These are phyloP conservation scores for Cavia aperea DNA, from an alignment of 2,113 vertebrate genomes.

Conservation along the genomic window DNA sequence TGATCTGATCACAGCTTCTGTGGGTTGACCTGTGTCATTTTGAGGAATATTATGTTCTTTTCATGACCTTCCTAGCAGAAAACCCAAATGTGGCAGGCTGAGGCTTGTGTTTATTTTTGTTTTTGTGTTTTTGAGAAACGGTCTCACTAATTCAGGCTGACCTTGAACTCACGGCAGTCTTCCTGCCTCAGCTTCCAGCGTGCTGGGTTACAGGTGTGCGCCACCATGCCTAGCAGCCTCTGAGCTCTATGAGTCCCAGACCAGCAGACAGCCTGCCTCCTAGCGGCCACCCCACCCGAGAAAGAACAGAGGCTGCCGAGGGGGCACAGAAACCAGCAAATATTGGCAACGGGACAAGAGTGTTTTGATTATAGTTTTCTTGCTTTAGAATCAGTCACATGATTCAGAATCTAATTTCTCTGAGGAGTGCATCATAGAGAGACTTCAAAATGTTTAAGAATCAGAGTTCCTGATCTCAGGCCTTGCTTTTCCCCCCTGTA, in stretches of 20 bases:
- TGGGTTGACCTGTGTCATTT: neutral
- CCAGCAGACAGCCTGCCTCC: neutral
- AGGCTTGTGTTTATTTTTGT: neutral
- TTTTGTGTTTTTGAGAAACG: neutral
- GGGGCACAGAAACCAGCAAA: neutral
- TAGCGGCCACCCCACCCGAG: neutral
- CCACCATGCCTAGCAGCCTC: neutral
- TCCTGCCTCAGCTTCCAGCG: neutral
- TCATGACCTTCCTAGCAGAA: conserved; percentile 19
- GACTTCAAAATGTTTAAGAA: neutral
- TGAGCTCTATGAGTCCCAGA: neutral
- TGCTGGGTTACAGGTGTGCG: neutral
- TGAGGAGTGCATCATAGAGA: neutral
- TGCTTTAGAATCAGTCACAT: neutral
- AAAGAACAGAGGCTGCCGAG: neutral
- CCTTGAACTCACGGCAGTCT: neutral
- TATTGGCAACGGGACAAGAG: neutral
- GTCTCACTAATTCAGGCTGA: neutral
- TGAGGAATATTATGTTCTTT: neutral
- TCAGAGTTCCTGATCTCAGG: neutral
- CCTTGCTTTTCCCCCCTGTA: neutral
- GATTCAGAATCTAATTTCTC: neutral
- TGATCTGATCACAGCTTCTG: neutral
- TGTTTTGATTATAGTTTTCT: neutral
- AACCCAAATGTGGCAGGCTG: neutral